Percentiles rank a stretch among this genome's conserved stretches.
phyloP scores from a whole-genome alignment of 37 sponge, comb jelly and placozoan species.

The Mnemiopsis leidyi region DNA sequence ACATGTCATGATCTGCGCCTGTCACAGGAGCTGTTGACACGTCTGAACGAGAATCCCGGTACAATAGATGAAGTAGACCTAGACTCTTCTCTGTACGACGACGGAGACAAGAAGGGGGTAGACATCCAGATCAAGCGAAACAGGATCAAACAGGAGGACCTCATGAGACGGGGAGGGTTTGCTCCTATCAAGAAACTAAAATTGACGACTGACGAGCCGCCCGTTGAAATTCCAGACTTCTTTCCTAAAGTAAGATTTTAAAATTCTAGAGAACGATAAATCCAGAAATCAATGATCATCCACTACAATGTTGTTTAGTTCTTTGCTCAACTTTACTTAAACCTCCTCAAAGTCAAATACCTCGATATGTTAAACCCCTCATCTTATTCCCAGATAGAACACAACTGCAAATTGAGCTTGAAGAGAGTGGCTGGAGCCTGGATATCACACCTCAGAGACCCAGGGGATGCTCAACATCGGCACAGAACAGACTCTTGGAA shows the following conservation, averaged over 20 bases:
- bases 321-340: no score
- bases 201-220: constrained; percentile 32
- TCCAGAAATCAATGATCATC: no score
- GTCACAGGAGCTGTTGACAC: background rate
- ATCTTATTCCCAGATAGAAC: constrained; percentile 21
- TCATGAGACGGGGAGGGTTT: constrained; percentile 23
- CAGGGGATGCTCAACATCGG: constrained; percentile 52
- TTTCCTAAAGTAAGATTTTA: constrained; percentile 47
- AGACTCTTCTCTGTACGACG: constrained; percentile 35
- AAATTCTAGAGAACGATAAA: no score
- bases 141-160: background rate
- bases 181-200: constrained; percentile 60
- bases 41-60: background rate
- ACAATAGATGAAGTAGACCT: constrained; percentile 34
- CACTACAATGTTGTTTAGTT: no score
- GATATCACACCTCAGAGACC: constrained; percentile 56
- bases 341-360: no score
- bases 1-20: no score
- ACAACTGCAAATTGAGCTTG: constrained; percentile 52
- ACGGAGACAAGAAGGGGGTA: constrained; percentile 24
- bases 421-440: constrained; percentile 64
- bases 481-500: constrained; percentile 58
- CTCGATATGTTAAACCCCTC: no score
- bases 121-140: background rate
- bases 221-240: constrained; percentile 35